A percentile compares a stretch with the other conserved stretches of the same genome.
phyloP scores from a whole-genome alignment of 2,113 vertebrate species.

The Choloepus hoffmanni region DNA sequence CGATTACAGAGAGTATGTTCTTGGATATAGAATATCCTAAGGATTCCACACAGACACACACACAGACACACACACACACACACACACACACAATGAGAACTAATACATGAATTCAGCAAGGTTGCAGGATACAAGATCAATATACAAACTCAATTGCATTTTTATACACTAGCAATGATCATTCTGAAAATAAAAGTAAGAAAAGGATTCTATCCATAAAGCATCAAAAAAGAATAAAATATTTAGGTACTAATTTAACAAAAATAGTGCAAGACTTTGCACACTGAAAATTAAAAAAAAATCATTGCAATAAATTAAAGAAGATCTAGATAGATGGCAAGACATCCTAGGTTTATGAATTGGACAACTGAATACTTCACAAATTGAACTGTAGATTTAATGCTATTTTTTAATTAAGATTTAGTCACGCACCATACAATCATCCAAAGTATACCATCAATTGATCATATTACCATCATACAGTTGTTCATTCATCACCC shows the following conservation, averaged over 20 bases:
- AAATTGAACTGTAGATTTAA: not conserved
- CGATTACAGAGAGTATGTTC: not conserved
- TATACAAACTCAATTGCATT: not conserved
- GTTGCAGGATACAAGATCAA: not conserved
- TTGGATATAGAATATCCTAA: not conserved
- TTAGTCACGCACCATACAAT: too few species aligned
- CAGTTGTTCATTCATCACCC: too few species aligned
- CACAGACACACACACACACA: not conserved
- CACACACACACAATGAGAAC: not conserved
- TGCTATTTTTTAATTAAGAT: not conserved
- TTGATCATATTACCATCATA: too few species aligned
- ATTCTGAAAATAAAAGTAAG: not conserved
- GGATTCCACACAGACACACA: too few species aligned
- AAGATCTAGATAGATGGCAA: not conserved
- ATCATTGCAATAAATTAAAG: not conserved
- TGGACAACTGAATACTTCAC: not conserved
- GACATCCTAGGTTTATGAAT: not conserved
- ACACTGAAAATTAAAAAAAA: not conserved
- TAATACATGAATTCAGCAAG: not conserved
- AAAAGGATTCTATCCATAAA: not conserved
- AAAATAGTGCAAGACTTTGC: not conserved
- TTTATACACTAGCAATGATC: not conserved
- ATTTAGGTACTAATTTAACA: not conserved
- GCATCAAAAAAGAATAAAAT: not conserved
- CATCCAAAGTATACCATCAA: too few species aligned